Evolutionary conservation across 2,113 vertebrate species (phyloP).

Genomic region (Calidris pugnax): DNA sequence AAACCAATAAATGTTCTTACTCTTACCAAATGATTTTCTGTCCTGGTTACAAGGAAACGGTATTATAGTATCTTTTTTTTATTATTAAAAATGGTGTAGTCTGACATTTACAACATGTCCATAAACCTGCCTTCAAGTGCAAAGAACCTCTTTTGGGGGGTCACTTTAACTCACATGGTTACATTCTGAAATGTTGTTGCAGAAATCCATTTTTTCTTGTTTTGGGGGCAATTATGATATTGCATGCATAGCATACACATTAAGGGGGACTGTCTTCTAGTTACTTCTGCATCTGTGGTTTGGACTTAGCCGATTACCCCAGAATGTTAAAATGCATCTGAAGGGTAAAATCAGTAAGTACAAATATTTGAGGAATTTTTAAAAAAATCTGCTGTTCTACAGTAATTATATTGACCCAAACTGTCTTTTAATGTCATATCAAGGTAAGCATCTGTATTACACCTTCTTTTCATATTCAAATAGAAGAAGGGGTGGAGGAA

Average conservation of each 20-base stretch:
- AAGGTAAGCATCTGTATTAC: constrained; percentile 26
- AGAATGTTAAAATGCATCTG: not conserved
- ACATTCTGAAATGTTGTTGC: not conserved
- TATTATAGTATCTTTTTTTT: constrained; percentile 47
- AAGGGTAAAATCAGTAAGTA: constrained; percentile 32
- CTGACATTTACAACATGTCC: constrained; percentile 52
- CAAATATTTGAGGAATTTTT: constrained; percentile 13
- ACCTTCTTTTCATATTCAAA: constrained; percentile 37
- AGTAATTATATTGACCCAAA: constrained; percentile 40
- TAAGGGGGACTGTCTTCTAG: not conserved
- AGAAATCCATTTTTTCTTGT: not conserved
- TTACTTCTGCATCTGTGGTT: not conserved
- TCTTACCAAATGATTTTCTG: constrained; percentile 69
- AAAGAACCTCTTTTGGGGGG: constrained; percentile 11
- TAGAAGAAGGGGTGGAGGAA: constrained; percentile 21
- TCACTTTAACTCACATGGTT: not conserved
- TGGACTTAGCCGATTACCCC: not conserved
- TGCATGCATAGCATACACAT: not conserved
- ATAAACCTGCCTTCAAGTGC: constrained; percentile 32
- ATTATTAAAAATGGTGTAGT: constrained; percentile 55
- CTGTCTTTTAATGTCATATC: constrained; percentile 39
- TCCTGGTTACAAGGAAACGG: constrained; percentile 59
- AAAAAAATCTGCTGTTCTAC: not conserved
- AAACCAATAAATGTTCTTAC: constrained; percentile 66
- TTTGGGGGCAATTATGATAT: not conserved